A percentile compares a stretch with the other conserved stretches of the same genome.
These are phyloP conservation scores for Cydia fagiglandana DNA, from an alignment of 1,140 invertebrate species.

Conservation along the genomic window DNA sequence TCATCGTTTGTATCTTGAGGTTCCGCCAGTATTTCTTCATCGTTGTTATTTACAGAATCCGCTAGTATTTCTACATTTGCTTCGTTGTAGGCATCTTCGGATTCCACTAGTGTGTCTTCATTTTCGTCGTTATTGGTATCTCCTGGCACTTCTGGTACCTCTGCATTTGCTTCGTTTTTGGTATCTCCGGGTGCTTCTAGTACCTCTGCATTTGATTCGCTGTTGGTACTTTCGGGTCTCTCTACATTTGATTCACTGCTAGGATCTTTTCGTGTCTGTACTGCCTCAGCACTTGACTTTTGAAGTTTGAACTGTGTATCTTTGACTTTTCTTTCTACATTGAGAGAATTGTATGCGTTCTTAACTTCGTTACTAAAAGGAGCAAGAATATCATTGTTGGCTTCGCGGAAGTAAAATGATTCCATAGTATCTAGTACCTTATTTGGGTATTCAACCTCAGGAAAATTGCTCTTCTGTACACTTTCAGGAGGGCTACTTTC, in stretches of 20 bases:
- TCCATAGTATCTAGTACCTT: slow-evolving; percentile 49
- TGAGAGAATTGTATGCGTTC: slow-evolving; percentile 42
- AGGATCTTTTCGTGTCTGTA: not conserved
- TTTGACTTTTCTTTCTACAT: slow-evolving; percentile 30
- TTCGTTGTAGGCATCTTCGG: not conserved
- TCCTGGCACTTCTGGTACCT: not conserved
- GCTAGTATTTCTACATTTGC: not conserved
- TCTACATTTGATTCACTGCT: not conserved
- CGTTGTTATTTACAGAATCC: not conserved
- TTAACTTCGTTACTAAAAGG: slow-evolving; percentile 58
- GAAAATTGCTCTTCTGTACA: slow-evolving; percentile 45
- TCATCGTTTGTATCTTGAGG: not conserved
- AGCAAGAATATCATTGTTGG: slow-evolving; percentile 41
- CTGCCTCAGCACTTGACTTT: not conserved
- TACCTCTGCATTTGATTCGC: not conserved
- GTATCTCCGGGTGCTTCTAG: not conserved
- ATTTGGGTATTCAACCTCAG: slow-evolving; percentile 60
- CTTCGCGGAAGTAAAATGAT: slow-evolving; percentile 51
- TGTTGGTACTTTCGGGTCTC: not conserved
- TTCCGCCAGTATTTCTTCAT: not conserved
- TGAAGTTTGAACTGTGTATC: not conserved
- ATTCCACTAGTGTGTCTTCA: not conserved
- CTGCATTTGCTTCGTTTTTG: not conserved
- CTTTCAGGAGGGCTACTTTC: not conserved
- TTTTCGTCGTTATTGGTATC: not conserved